Evolutionary conservation across 2,888 invertebrate genomes (phyloP).

Genomic region (Lypha dubia): DNA sequence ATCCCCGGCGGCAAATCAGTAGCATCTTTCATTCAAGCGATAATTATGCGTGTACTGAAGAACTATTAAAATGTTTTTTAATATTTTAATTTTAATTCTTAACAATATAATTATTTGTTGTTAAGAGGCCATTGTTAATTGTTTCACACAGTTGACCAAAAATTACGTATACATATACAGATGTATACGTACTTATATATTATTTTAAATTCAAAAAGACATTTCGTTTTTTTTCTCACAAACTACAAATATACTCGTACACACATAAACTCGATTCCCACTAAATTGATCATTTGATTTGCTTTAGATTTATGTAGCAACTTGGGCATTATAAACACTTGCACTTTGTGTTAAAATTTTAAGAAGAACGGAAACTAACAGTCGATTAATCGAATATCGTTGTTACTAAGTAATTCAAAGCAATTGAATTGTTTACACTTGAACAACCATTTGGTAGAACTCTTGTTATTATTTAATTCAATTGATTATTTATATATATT

Average conservation of each 20-base stretch:
- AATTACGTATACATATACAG: too few species aligned
- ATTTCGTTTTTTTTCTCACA: too few species aligned
- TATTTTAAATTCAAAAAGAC: too few species aligned
- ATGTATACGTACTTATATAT: too few species aligned
- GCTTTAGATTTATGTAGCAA: too few species aligned
- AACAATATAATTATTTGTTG: neutral
- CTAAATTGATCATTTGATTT: too few species aligned
- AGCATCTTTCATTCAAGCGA: slow-evolving; percentile 21
- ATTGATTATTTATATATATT: neutral
- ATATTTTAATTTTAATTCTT: neutral
- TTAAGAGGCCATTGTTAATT: slow-evolving; percentile 12
- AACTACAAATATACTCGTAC: too few species aligned
- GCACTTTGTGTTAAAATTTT: too few species aligned
- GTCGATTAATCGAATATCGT: neutral
- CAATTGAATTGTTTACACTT: slow-evolving; percentile 47
- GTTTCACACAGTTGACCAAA: neutral
- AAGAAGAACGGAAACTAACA: neutral
- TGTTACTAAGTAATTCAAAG: slow-evolving; percentile 13
- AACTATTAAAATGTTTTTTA: slow-evolving; percentile 3
- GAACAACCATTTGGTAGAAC: slow-evolving; percentile 41
- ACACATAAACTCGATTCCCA: too few species aligned
- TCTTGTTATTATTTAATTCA: slow-evolving; percentile 2
- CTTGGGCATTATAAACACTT: too few species aligned
- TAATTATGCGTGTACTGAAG: neutral
- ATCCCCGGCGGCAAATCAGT: slow-evolving; percentile 25